Percentiles rank a stretch among this genome's conserved stretches.
phyloP scores from a whole-genome alignment of 2,797 vertebrate genomes.

The Sphenodon punctatus region DNA sequence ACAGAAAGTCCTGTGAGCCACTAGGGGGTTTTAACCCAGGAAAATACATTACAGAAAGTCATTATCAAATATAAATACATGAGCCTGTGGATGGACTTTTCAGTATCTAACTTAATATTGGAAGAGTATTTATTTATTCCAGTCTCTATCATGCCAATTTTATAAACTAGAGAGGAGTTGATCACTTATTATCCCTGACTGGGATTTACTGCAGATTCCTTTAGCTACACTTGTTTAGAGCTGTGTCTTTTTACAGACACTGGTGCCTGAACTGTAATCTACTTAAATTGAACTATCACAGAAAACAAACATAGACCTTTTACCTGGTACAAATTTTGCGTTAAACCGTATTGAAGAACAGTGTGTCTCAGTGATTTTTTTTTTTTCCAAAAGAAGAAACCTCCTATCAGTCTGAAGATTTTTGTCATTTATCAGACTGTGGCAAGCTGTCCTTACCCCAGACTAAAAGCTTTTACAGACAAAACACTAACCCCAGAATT shows the following conservation, averaged over 20 bases:
- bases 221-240: neutral
- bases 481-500: too few relatives aligned
- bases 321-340: neutral
- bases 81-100: neutral
- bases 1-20: neutral
- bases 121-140: neutral
- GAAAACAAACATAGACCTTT: neutral
- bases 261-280: neutral
- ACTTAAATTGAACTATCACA: neutral
- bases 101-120: constrained; percentile 9
- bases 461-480: too few relatives aligned
- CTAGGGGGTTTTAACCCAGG: constrained; percentile 14
- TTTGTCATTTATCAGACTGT: too few relatives aligned
- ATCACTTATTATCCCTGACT: neutral
- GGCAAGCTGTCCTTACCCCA: too few relatives aligned
- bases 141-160: neutral
- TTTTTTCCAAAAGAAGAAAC: too few relatives aligned
- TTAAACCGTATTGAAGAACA: neutral
- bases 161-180: neutral
- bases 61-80: constrained; percentile 11
- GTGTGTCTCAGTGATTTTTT: too few relatives aligned
- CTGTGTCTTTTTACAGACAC: neutral
- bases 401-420: too few relatives aligned
- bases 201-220: neutral
- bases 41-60: constrained; percentile 4